Base-by-base conservation (phyloP, 2,888 invertebrate genomes). In the Eulithis testata region DNA sequence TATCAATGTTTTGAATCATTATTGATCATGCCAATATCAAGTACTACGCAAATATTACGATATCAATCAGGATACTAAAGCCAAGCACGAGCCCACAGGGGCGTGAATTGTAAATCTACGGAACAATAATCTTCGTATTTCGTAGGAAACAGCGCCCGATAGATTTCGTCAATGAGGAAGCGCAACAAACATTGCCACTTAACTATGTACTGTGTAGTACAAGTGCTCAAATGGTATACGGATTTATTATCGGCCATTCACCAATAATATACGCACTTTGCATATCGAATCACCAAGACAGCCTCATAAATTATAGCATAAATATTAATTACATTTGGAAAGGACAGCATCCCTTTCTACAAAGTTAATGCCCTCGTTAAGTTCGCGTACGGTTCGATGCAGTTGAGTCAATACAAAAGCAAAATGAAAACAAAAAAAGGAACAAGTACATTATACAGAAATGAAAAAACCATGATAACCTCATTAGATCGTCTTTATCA, bases 71-170 rank as follows among this genome's bases (percentile, higher is more conserved):
- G 77, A 79, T 77, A 78, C 73, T 73, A 78, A 77, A 80, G 76
- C 73, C 75, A 73, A 73, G 76, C 83, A 82, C 81, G 80, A 84
- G 76, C 84, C 84, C 82, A 82, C 80, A 81, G 80, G 75, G 83
- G 79, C 85, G 84, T 86, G 85, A 85, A 81, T 85, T 83, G 83
- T 85, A 84, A 86, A 88, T 87, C 83, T 78, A 75, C 63, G 61
- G 75, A 79, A 79, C 76, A 73, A 74, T 79, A 69, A 72, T 45
- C 21, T 44, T 56, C 45, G 45, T 54, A 65, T 70, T 74, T 69
- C 66, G 69, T 70, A 66, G 66, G 71, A 73, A 72, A 75, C 69
- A 71, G 70, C 73, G 11, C 56, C 14, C 63, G 73, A 81, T 82
- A 80, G 76, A 78, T 77, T 80, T 81, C 72, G 73, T 79, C 80